Percentiles rank a stretch among this genome's conserved stretches.
Evolutionary conservation across 1,140 invertebrate genomes (phyloP).

Genomic region (Ceratosolen solmsi): DNA sequence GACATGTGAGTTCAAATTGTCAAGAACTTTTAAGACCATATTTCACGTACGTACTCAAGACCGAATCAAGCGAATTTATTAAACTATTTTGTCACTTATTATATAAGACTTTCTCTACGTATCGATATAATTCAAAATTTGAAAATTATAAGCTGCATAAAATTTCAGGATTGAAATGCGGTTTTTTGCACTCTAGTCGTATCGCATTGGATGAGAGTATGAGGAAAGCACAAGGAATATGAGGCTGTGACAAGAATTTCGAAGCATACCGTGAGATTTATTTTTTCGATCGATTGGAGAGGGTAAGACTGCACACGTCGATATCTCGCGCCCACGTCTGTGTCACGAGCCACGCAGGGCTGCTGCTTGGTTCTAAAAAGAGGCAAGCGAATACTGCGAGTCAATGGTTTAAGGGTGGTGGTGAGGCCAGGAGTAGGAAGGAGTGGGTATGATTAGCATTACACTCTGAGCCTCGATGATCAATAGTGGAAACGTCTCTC

Average conservation of each 20-base stretch:
- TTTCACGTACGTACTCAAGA: too few species aligned
- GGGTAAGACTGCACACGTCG: conserved; percentile 64
- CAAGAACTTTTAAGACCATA: too few species aligned
- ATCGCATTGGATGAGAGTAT: too few species aligned
- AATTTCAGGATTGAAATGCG: too few species aligned
- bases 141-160: too few species aligned
- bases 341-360: neutral
- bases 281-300: neutral
- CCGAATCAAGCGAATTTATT: too few species aligned
- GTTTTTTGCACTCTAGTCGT: too few species aligned
- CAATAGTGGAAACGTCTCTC: conserved; percentile 74
- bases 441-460: conserved; percentile 73
- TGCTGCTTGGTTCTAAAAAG: conserved; percentile 46
- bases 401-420: conserved; percentile 60
- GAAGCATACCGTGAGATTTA: neutral
- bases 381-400: conserved; percentile 54
- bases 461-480: conserved; percentile 74
- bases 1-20: neutral
- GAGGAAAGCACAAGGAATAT: neutral
- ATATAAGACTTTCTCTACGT: too few species aligned
- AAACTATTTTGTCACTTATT: too few species aligned
- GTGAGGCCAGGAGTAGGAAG: conserved; percentile 57
- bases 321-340: conserved; percentile 63
- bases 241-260: neutral
- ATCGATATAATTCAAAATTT: too few species aligned